phyloP scores from a whole-genome alignment of 2,113 vertebrate genomes.

The Dicrurus megarhynchus region DNA sequence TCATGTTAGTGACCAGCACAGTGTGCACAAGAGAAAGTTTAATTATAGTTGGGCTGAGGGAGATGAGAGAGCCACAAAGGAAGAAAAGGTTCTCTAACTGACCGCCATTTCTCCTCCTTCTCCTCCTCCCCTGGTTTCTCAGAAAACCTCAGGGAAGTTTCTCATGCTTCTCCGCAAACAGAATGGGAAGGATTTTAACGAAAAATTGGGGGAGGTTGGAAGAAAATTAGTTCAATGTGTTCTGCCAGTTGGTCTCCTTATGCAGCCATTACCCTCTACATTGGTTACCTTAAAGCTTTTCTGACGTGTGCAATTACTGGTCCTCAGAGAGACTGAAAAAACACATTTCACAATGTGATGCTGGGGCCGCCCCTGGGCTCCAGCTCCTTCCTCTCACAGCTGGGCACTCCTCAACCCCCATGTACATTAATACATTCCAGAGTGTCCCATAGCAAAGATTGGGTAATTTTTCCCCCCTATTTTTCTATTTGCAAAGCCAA shows the following conservation, averaged over 20 bases:
- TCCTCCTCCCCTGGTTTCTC: background rate
- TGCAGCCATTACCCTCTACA: background rate
- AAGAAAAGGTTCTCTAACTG: background rate
- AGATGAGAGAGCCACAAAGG: background rate
- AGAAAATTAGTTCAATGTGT: conserved; percentile 49
- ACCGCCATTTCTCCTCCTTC: background rate
- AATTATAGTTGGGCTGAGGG: background rate
- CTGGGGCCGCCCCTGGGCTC: background rate
- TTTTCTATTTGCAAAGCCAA: background rate
- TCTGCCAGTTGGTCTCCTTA: conserved; percentile 20
- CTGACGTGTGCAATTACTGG: background rate
- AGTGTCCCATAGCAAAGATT: background rate
- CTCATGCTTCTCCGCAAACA: background rate
- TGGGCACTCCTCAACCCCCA: background rate
- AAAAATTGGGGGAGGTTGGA: background rate
- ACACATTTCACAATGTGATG: background rate
- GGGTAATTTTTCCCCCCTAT: fast-evolving
- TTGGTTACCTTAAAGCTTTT: conserved; percentile 12
- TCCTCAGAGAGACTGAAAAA: background rate
- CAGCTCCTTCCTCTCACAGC: background rate
- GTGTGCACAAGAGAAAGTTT: background rate
- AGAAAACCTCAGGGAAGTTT: background rate
- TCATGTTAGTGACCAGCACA: background rate
- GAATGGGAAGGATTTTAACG: background rate
- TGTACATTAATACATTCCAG: background rate